phyloP scores from a whole-genome alignment of 1,140 invertebrate genomes.

The Megalopta genalis region DNA sequence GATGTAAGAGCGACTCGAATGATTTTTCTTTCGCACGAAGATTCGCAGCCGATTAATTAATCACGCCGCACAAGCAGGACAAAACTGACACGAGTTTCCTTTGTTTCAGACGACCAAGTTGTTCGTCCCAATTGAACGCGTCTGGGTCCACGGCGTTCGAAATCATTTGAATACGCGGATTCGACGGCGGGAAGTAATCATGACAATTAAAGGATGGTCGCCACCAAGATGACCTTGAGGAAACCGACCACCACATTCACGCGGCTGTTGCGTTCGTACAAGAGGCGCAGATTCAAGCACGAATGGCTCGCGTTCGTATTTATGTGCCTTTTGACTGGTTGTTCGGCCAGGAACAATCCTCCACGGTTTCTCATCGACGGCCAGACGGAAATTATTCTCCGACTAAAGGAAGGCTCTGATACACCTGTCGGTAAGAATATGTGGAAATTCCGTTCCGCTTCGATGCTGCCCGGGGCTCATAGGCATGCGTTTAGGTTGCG shows the following conservation, averaged over 20 bases:
- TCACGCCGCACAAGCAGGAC: too few relatives aligned
- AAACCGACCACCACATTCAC: slow-evolving; percentile 45
- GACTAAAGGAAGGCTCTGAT: slow-evolving; percentile 92
- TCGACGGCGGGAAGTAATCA: slow-evolving; percentile 14
- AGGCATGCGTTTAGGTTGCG: not conserved
- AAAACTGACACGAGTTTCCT: too few relatives aligned
- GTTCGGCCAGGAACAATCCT: slow-evolving; percentile 85
- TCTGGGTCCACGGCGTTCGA: too few relatives aligned
- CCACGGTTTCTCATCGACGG: slow-evolving; percentile 91
- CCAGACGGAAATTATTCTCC: slow-evolving; percentile 92
- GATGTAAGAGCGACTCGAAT: too few relatives aligned
- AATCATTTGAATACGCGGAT: not conserved
- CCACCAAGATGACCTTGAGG: slow-evolving; percentile 53
- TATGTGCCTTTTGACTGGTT: slow-evolving; percentile 37
- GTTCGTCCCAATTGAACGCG: not conserved
- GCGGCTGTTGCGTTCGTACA: slow-evolving; percentile 57
- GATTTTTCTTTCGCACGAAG: too few relatives aligned
- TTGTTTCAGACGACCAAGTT: not conserved
- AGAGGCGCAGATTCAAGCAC: slow-evolving; percentile 59
- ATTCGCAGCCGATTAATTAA: too few relatives aligned
- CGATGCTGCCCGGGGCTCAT: slow-evolving; percentile 2
- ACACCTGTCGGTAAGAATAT: slow-evolving; percentile 88
- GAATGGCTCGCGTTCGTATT: slow-evolving; percentile 48
- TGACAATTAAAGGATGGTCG: slow-evolving; percentile 41
- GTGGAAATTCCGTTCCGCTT: slow-evolving; percentile 25